Percentiles rank a stretch among this genome's conserved stretches.
phyloP scores from a whole-genome alignment of 2,113 vertebrate genomes.

The Saguinus imperator region DNA sequence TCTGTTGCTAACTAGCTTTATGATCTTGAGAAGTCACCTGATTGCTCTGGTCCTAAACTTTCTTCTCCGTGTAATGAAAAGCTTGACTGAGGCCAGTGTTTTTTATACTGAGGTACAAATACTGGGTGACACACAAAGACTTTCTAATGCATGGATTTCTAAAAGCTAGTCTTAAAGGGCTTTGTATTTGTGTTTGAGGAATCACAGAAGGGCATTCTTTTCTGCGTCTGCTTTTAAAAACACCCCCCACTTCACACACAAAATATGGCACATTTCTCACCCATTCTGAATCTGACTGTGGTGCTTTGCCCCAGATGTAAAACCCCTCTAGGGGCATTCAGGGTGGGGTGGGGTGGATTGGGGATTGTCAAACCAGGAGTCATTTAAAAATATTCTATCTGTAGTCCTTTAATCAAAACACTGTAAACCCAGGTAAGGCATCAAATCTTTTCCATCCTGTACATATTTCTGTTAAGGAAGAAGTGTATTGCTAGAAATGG shows the following conservation, averaged over 20 bases:
- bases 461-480: background rate
- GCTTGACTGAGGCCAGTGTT: background rate
- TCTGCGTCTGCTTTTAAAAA: background rate
- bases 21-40: background rate
- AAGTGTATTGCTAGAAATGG: background rate
- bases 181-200: background rate
- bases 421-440: background rate
- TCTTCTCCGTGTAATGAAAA: background rate
- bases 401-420: background rate
- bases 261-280: background rate
- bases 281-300: background rate
- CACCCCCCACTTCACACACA: background rate
- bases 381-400: background rate
- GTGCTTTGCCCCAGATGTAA: background rate
- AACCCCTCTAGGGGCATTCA: background rate
- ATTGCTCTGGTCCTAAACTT: background rate
- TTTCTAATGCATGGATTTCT: background rate
- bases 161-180: background rate
- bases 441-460: background rate
- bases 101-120: background rate
- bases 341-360: too few relatives aligned
- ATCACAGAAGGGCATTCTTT: background rate
- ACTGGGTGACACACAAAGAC: background rate
- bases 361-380: background rate
- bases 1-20: background rate